Percentiles rank a stretch among this genome's conserved stretches.
phyloP scores from a whole-genome alignment of 2,113 vertebrate species.

The Apteryx owenii region DNA sequence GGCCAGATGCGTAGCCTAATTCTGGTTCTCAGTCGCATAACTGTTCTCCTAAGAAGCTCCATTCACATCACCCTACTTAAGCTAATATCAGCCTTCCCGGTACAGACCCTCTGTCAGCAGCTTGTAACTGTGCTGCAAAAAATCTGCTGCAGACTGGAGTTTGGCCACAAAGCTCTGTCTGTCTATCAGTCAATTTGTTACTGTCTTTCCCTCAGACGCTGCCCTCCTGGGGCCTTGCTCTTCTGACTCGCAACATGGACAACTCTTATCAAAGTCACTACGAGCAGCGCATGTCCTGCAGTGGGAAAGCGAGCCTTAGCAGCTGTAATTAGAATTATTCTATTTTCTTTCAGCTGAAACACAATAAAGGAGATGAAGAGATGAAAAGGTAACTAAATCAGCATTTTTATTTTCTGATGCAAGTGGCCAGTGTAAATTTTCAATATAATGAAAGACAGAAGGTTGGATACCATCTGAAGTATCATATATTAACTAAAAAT shows the following conservation, averaged over 20 bases:
- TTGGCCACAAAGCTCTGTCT: not conserved
- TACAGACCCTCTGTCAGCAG: not conserved
- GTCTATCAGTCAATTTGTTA: not conserved
- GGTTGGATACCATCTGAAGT: not conserved
- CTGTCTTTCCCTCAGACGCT: not conserved
- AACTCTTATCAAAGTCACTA: not conserved
- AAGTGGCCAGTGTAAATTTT: not conserved
- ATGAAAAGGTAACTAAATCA: not conserved
- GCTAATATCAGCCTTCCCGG: not conserved
- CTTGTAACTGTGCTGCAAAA: not conserved
- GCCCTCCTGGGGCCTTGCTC: rapidly evolving
- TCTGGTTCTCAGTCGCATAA: not conserved
- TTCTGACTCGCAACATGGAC: not conserved
- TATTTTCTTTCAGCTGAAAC: not conserved
- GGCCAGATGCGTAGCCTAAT: constrained; percentile 10
- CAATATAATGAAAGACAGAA: not conserved
- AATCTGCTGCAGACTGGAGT: not conserved
- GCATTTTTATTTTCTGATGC: not conserved
- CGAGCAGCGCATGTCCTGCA: not conserved
- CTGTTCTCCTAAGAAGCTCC: not conserved
- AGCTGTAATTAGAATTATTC: not conserved
- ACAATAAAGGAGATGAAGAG: not conserved
- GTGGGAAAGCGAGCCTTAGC: not conserved
- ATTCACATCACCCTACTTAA: not conserved
- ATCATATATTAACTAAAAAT: not conserved